Conservation (phyloP, 2,797 vertebrate genomes). For the Tarsius wallacei region DNA sequence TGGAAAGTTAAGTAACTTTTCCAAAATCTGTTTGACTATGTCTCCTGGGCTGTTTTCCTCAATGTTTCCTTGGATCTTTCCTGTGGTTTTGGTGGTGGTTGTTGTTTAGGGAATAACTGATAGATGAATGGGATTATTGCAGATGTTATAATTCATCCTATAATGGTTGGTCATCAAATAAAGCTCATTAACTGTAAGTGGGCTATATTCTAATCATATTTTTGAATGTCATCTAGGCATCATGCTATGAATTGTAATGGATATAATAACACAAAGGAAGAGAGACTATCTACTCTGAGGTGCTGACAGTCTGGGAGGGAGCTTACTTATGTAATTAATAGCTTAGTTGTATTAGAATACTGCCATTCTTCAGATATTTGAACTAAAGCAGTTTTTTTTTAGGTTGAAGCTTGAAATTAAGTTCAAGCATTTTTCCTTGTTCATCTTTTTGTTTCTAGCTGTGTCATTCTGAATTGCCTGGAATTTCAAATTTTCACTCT, state of each 20-base stretch:
- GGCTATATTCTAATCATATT: constrained; percentile 18
- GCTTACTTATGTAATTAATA: constrained; percentile 36
- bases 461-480: constrained; percentile 84
- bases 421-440: constrained; percentile 75
- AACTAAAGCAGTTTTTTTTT: constrained; percentile 60
- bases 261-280: constrained; percentile 17
- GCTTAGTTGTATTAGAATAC: constrained; percentile 45
- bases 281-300: not conserved
- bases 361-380: constrained; percentile 74
- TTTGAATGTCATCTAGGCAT: constrained; percentile 25
- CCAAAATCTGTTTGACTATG: not conserved
- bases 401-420: constrained; percentile 67
- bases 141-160: not conserved
- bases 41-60: not conserved
- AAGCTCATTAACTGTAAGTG: not conserved
- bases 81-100: constrained; percentile 12
- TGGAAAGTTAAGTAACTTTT: constrained; percentile 24
- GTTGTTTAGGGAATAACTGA: constrained; percentile 57
- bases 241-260: not conserved
- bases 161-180: constrained; percentile 48
- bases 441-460: constrained; percentile 76
- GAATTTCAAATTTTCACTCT: constrained; percentile 84
- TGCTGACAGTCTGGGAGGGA: not conserved
- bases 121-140: constrained; percentile 62
- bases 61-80: constrained; percentile 22